phyloP scores from a whole-genome alignment of 2,113 vertebrate species.

The Glaucomys volans region DNA sequence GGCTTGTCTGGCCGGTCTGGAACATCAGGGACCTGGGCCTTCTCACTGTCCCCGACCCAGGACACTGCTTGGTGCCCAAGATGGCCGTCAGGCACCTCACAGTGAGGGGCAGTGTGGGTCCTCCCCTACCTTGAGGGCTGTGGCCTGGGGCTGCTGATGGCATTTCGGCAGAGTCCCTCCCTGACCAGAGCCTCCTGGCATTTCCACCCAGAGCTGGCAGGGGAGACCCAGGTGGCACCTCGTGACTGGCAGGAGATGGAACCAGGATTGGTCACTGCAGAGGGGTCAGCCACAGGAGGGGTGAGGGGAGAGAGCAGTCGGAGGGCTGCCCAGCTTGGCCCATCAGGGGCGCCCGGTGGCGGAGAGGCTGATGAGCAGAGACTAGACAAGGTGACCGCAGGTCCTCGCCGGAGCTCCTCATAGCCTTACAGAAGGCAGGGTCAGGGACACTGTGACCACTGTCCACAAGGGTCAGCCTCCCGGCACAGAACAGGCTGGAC shows the following conservation, averaged over 20 bases:
- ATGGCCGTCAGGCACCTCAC: background rate
- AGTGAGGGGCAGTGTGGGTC: background rate
- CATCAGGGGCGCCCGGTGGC: too few species aligned
- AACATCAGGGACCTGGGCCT: too few species aligned
- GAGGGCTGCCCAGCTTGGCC: too few species aligned
- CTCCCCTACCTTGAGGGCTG: too few species aligned
- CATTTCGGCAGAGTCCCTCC: background rate
- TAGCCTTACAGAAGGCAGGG: background rate
- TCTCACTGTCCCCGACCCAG: background rate
- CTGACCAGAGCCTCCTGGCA: fast-evolving
- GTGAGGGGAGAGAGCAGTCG: background rate
- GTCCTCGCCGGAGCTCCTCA: background rate
- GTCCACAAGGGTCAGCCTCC: background rate
- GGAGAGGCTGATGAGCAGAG: background rate
- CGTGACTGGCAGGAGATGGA: background rate
- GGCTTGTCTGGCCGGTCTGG: too few species aligned
- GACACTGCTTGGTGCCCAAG: background rate
- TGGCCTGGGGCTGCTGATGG: too few species aligned
- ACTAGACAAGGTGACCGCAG: fast-evolving
- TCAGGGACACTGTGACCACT: background rate
- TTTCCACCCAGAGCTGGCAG: too few species aligned
- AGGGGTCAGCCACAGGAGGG: background rate
- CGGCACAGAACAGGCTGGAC: background rate
- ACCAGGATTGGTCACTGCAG: too few species aligned
- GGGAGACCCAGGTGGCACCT: too few species aligned